Conservation (phyloP, 2,113 vertebrate species). For the Bos javanicus region DNA sequence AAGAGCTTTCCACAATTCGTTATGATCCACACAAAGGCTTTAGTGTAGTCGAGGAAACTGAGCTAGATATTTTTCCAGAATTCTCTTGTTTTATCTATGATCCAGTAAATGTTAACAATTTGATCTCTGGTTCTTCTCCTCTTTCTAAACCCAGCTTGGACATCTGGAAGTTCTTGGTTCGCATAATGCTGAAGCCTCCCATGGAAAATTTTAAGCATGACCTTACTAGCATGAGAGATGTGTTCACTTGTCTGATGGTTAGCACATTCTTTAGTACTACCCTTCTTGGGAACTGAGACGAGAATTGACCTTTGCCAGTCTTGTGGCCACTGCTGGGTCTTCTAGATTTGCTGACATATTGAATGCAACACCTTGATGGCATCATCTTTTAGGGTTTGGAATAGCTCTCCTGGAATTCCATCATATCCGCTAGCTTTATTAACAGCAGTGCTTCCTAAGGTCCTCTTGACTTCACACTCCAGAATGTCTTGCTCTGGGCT, state of each 20-base stretch:
- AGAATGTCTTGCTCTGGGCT: neutral
- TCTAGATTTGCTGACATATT: neutral
- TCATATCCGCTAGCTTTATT: neutral
- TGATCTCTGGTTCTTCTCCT: neutral
- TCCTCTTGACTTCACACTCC: neutral
- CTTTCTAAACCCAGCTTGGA: neutral
- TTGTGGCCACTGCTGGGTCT: neutral
- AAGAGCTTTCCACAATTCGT: neutral
- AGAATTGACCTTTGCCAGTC: neutral
- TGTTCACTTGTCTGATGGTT: neutral
- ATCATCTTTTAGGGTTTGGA: neutral
- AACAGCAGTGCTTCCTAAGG: neutral
- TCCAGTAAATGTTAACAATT: neutral
- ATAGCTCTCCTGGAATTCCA: neutral
- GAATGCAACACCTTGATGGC: neutral
- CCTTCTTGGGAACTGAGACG: neutral
- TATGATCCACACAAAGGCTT: neutral
- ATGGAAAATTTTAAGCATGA: neutral
- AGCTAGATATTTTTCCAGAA: neutral
- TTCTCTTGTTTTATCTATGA: neutral
- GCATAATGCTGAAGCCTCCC: neutral
- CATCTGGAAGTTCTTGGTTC: neutral
- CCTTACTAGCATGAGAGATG: neutral
- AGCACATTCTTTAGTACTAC: neutral
- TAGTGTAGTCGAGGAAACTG: neutral